Evolutionary conservation across 2,888 invertebrate genomes (phyloP).

Genomic region (Catocala nupta): DNA sequence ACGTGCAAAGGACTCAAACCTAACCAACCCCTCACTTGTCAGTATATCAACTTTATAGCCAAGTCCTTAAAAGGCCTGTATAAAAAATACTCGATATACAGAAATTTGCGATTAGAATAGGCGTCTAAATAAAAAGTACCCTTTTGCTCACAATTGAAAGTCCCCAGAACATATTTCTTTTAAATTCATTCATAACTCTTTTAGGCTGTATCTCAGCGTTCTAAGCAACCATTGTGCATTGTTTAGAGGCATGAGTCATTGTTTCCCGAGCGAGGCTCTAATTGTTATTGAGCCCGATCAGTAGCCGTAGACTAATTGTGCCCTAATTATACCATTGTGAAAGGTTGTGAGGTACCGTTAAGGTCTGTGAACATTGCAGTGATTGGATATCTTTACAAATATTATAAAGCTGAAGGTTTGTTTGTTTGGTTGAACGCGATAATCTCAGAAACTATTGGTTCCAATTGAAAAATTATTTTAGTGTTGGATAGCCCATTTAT

Average conservation of each 20-base stretch:
- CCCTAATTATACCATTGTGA: constrained; percentile 56
- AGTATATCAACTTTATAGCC: too few relatives aligned
- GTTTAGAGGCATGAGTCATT: constrained; percentile 52
- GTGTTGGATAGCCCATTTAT: too few relatives aligned
- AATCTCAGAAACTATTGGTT: too few relatives aligned
- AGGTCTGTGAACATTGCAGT: constrained; percentile 18
- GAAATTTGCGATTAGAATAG: neutral
- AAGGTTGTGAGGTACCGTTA: constrained; percentile 25
- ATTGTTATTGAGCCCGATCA: constrained; percentile 66
- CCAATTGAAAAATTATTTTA: too few relatives aligned
- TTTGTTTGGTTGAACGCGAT: too few relatives aligned
- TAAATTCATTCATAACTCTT: constrained; percentile 15
- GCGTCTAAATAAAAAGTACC: neutral
- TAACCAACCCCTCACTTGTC: too few relatives aligned
- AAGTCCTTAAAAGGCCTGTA: neutral
- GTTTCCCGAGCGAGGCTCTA: constrained; percentile 51
- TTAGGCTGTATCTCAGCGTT: constrained; percentile 24
- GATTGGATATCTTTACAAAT: neutral
- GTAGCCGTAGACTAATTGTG: constrained; percentile 60
- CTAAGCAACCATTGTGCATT: constrained; percentile 56
- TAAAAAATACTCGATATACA: neutral
- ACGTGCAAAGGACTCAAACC: too few relatives aligned
- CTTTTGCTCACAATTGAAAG: constrained; percentile 2
- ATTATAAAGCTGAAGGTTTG: too few relatives aligned
- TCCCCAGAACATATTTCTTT: constrained; percentile 11